These are phyloP conservation scores for Papilio aristodemus DNA, from an alignment of 1,140 invertebrate species.

Conservation along the genomic window DNA sequence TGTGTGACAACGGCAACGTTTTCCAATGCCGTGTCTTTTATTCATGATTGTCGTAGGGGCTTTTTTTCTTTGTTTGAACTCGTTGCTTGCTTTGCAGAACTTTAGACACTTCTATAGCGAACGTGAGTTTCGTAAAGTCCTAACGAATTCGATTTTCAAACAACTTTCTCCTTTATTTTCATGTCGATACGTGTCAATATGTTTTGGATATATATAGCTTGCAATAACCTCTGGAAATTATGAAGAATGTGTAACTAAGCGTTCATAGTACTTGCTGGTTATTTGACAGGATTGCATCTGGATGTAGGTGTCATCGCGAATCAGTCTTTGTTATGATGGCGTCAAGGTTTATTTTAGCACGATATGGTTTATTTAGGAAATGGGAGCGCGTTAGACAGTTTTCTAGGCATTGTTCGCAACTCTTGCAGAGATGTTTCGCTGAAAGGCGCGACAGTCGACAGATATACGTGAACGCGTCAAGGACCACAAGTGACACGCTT, in stretches of 20 bases:
- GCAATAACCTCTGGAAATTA: constrained; percentile 32
- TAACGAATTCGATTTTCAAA: constrained; percentile 10
- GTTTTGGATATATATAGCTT: background rate
- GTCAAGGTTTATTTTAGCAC: constrained; percentile 39
- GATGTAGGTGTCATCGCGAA: constrained; percentile 29
- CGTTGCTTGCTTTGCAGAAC: constrained; percentile 47
- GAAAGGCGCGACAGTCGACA: constrained; percentile 42
- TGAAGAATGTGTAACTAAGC: constrained; percentile 53
- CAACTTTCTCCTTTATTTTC: constrained; percentile 26
- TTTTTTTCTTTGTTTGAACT: constrained; percentile 49
- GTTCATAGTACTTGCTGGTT: constrained; percentile 58
- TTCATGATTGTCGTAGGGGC: constrained; percentile 48
- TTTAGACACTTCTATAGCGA: constrained; percentile 54
- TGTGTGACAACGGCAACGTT: constrained; percentile 46
- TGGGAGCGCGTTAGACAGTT: constrained; percentile 48
- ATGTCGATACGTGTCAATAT: constrained; percentile 32
- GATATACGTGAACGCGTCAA: constrained; percentile 38
- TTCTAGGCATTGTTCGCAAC: constrained; percentile 52
- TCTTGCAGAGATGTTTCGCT: constrained; percentile 49
- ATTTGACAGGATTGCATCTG: constrained; percentile 54
- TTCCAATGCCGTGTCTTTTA: constrained; percentile 46
- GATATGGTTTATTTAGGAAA: constrained; percentile 34
- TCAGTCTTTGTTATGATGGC: constrained; percentile 9
- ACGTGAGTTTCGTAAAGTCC: constrained; percentile 31
- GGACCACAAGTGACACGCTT: constrained; percentile 39